A percentile compares a stretch with the other conserved stretches of the same genome.
These are phyloP conservation scores for Azemiops feae DNA, from an alignment of 2,113 vertebrate species.

Conservation along the genomic window DNA sequence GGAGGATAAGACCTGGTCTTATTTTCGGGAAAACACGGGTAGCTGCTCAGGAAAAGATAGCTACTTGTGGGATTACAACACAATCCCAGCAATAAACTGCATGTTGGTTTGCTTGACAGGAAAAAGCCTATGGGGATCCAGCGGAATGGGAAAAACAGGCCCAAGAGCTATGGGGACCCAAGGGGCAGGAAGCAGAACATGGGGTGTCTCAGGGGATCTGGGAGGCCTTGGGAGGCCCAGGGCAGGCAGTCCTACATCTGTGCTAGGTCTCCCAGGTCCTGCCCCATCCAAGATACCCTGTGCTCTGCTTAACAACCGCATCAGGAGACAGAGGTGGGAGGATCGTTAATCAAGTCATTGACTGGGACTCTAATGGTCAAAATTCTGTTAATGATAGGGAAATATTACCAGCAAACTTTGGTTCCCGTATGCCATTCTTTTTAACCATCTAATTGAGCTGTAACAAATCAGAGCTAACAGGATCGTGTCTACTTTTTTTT, in stretches of 20 bases:
- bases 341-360: neutral
- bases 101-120: neutral
- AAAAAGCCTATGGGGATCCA: neutral
- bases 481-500: neutral
- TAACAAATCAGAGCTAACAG: neutral
- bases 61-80: neutral
- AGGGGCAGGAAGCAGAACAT: neutral
- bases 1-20: too few species aligned
- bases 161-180: neutral
- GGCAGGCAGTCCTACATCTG: neutral
- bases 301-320: fast-evolving
- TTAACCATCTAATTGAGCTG: neutral
- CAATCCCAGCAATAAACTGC: neutral
- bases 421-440: neutral
- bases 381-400: neutral
- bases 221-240: neutral
- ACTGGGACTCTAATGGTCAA: neutral
- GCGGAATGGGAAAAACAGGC: neutral
- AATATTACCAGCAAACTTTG: neutral
- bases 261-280: too few species aligned
- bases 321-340: neutral
- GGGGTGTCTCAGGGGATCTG: neutral
- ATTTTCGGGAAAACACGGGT: too few species aligned
- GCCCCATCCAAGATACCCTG: neutral
- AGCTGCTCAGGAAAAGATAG: neutral